Percentiles rank a stretch among this genome's conserved stretches.
phyloP scores from a whole-genome alignment of 2,113 vertebrate species.

The Varanus salvator region DNA sequence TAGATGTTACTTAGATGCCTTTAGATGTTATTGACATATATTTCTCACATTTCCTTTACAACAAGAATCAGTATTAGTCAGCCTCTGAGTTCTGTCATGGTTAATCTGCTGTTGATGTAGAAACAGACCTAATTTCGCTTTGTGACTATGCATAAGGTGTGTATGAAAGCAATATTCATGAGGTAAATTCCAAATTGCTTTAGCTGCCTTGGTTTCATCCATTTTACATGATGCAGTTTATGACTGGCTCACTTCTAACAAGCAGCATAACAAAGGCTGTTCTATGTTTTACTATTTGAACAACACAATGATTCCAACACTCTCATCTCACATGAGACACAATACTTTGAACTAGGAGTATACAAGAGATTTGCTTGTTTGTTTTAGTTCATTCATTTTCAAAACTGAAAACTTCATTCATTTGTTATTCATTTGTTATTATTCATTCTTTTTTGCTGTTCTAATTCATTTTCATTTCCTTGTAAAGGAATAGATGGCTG shows the following conservation, averaged over 20 bases:
- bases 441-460: not conserved
- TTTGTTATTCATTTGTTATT: not conserved
- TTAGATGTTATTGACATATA: not conserved
- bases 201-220: not conserved
- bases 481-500: not conserved
- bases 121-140: not conserved
- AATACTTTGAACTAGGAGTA: not conserved
- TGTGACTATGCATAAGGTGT: not conserved
- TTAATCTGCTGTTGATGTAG: not conserved
- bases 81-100: not conserved
- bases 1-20: not conserved
- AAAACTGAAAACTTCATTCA: not conserved
- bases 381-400: not conserved
- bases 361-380: not conserved
- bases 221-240: not conserved
- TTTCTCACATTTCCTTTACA: not conserved
- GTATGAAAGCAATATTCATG: not conserved
- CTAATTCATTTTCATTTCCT: not conserved
- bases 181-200: not conserved
- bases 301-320: not conserved
- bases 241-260: not conserved
- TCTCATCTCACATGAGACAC: not conserved
- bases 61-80: not conserved
- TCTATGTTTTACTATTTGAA: not conserved
- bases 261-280: not conserved